Percentiles rank a stretch among this genome's conserved stretches.
Conservation (phyloP, 1,140 invertebrate species). For the Nomia melanderi region DNA sequence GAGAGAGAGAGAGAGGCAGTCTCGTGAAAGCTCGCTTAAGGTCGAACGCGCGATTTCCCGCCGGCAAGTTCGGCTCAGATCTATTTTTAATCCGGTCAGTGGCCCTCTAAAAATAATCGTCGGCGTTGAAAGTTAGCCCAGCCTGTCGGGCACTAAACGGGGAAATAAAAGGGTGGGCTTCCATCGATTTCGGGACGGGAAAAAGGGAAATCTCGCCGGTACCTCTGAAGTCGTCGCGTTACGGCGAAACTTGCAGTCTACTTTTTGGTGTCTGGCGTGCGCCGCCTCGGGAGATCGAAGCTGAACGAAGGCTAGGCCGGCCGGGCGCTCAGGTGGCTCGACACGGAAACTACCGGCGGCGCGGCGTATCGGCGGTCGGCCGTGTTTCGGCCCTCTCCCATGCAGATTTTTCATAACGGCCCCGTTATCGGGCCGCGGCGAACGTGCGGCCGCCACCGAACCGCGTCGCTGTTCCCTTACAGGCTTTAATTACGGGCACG, state of each 20-base stretch:
- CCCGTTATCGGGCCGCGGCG: conserved; percentile 33
- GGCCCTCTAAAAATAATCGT: background rate
- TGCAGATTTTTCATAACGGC: conserved; percentile 50
- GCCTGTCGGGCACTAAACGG: background rate
- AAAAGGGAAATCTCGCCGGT: background rate
- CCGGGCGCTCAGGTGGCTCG: conserved; percentile 23
- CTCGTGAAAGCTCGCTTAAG: background rate
- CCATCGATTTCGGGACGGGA: conserved; percentile 12
- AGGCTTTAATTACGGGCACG: conserved; percentile 62
- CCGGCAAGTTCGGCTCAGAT: background rate
- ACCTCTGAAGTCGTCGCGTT: background rate
- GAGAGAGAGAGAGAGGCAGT: too few relatives aligned
- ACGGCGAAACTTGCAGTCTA: conserved; percentile 15
- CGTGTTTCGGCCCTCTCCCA: conserved; percentile 12
- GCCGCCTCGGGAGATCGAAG: conserved; percentile 37
- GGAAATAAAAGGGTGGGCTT: background rate
- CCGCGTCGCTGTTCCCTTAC: conserved; percentile 42
- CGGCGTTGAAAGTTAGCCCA: conserved; percentile 5
- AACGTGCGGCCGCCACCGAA: conserved; percentile 3
- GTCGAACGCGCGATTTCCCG: background rate
- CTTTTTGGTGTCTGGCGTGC: conserved; percentile 10
- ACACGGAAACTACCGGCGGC: conserved; percentile 31
- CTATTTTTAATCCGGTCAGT: background rate
- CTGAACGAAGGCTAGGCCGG: too few relatives aligned
- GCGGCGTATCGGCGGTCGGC: conserved; percentile 3